These are phyloP conservation scores for Bombus fervidus DNA, from an alignment of 1,140 invertebrate genomes.

Conservation along the genomic window DNA sequence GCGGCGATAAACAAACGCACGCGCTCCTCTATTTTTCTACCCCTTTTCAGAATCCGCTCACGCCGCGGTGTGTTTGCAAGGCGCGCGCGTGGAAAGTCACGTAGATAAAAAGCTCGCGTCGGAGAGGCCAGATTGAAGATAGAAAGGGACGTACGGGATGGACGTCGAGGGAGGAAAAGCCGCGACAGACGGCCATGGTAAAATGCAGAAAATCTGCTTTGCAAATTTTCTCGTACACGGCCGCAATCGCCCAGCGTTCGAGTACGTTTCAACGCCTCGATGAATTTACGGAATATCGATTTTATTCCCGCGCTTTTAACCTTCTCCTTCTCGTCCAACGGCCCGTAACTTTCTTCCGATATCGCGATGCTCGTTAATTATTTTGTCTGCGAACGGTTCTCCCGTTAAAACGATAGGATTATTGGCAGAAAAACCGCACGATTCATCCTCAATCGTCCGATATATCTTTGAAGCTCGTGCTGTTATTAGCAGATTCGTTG, in stretches of 20 bases:
- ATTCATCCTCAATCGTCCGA: too few species aligned
- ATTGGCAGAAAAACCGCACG: too few species aligned
- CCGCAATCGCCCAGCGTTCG: background rate
- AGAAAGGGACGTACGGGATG: background rate
- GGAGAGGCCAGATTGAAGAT: conserved; percentile 1
- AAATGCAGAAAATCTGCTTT: conserved; percentile 56
- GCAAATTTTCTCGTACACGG: conserved; percentile 40
- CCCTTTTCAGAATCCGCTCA: background rate
- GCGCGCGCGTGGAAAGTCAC: conserved; percentile 23
- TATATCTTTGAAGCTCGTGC: too few species aligned
- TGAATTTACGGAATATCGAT: conserved; percentile 48
- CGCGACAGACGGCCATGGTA: background rate
- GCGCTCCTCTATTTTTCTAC: background rate
- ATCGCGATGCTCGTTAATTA: conserved; percentile 1
- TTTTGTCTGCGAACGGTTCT: background rate
- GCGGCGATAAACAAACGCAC: conserved; percentile 31
- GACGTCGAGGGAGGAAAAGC: background rate
- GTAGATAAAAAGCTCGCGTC: conserved; percentile 29
- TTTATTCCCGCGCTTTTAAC: conserved; percentile 29
- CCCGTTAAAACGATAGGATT: too few species aligned
- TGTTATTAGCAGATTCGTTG: too few species aligned
- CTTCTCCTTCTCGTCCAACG: background rate
- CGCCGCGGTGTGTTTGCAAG: background rate
- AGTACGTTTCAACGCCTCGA: conserved; percentile 33
- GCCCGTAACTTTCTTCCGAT: background rate